Base-by-base conservation (phyloP, 2,113 vertebrate species). In the Perccottus glenii region DNA sequence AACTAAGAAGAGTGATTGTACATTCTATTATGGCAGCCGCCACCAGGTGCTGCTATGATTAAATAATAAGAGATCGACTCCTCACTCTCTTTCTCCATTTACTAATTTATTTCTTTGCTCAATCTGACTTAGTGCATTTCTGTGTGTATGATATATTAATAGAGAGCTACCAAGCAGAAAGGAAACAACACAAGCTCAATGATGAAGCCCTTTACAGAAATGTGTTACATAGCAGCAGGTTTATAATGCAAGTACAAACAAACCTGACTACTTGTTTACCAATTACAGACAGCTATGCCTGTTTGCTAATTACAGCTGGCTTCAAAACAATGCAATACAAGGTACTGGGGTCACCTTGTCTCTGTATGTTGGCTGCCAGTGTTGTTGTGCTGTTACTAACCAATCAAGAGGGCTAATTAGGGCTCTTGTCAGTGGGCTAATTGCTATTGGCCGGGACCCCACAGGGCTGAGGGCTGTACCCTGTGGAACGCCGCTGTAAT, bases 401-500 rank as follows among this genome's bases (percentile, higher is more conserved):
- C 82, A 92, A 91, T 92, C 90, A 89, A 84, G 73, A 49, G 48
- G 78, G 80, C 88, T 93, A 90, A 93, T 93, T 91, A 91, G 83
- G 81, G 77, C 80, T 89, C 83, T 82, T 88, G 91, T 90, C 80
- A 82, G 75, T 78, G 74, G 84, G 73, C 81, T 92, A 90, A 92
- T 91, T 91, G 89, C 87, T 83, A 88, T 82, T 88, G 85, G 83
- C 76, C 81, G 64, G 80, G 81, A 82, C 82, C 87, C 89, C 83
- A 83, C 73, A 63, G 67, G 69, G 84, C 85, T 77, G 84, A 77
- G 60, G 84, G 82, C 87, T 61, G 43, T 78, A 82, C 81, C 70
- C 78, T 67, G 81, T 71, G 81, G 86, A 86, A 89, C 60, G 61
- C 83, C 56, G 5, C 76, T 73, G 69, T 75, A 82, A 70, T 80